Percentiles rank a stretch among this genome's conserved stretches.
phyloP scores from a whole-genome alignment of 2,113 vertebrate genomes.

The Clarias batrachus region DNA sequence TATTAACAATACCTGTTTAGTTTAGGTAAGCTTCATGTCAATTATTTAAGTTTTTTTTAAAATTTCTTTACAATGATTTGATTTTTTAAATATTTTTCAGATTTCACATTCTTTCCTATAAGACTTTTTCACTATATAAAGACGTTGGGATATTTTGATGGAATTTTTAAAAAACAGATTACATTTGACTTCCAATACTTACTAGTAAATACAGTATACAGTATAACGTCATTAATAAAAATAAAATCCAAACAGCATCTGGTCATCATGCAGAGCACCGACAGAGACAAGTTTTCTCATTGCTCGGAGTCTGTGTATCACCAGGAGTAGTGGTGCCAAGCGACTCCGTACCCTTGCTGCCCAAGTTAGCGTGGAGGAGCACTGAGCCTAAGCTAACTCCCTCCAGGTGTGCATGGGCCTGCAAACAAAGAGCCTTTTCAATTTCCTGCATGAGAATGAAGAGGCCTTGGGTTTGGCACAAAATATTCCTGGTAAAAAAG shows the following conservation, averaged over 20 bases:
- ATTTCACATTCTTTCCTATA: not conserved
- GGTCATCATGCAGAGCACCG: too few relatives aligned
- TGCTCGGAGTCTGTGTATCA: not conserved
- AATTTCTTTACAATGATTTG: not conserved
- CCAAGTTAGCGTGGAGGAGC: slow-evolving; percentile 43
- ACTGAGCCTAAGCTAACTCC: slow-evolving; percentile 68
- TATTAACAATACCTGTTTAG: not conserved
- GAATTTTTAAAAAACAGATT: not conserved
- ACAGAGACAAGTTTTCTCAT: not conserved
- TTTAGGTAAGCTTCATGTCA: not conserved
- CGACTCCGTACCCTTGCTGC: slow-evolving; percentile 30
- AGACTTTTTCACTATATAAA: not conserved
- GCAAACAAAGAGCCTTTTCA: slow-evolving; percentile 92
- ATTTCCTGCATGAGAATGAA: slow-evolving; percentile 74
- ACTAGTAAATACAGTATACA: too few relatives aligned
- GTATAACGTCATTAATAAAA: not conserved
- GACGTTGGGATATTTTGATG: not conserved
- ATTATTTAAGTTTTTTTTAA: not conserved
- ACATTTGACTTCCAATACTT: not conserved
- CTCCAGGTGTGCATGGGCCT: slow-evolving; percentile 83
- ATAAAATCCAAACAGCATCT: too few relatives aligned
- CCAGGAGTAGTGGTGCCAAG: slow-evolving; percentile 4
- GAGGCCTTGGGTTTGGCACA: slow-evolving; percentile 77
- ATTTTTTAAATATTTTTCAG: not conserved
- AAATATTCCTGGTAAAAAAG: slow-evolving; percentile 63